Evolutionary conservation across 92 coral and sea anemone species (phyloP).

Genomic region (Pocillopora grandis): DNA sequence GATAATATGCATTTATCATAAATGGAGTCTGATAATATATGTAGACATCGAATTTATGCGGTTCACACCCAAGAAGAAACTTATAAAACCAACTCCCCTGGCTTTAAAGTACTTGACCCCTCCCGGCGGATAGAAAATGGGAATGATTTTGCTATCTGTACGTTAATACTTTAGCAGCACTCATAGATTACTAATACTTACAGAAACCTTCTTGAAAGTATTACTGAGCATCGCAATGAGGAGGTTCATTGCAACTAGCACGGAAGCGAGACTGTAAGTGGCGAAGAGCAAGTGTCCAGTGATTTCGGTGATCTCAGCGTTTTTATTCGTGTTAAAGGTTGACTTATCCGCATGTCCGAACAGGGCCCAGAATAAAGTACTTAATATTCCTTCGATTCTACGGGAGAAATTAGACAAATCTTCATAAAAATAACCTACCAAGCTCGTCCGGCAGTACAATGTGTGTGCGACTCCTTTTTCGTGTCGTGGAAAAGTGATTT

Average conservation of each 20-base stretch:
- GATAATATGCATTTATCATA: no score
- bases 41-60: no score
- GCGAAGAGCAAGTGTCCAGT: constrained; percentile 81
- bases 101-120: no score
- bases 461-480: no score
- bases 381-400: constrained; percentile 56
- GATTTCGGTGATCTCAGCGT: constrained; percentile 56
- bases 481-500: no score
- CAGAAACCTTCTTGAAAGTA: constrained; percentile 72
- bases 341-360: constrained; percentile 61
- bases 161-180: no score
- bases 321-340: constrained; percentile 47
- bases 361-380: constrained; percentile 81
- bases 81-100: no score
- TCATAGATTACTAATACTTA: constrained; percentile 29
- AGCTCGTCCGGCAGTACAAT: neutral
- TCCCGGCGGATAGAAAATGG: no score
- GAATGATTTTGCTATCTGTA: no score
- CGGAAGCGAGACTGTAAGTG: constrained; percentile 57
- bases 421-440: neutral
- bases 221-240: constrained; percentile 86
- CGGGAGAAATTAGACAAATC: neutral
- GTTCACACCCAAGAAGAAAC: no score
- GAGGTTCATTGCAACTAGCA: constrained; percentile 78
- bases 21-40: no score